Evolutionary conservation across 2,797 vertebrate species (phyloP), one percentile per base, ranked within the genome.

Genomic region (Sandelia bainsii): DNA sequence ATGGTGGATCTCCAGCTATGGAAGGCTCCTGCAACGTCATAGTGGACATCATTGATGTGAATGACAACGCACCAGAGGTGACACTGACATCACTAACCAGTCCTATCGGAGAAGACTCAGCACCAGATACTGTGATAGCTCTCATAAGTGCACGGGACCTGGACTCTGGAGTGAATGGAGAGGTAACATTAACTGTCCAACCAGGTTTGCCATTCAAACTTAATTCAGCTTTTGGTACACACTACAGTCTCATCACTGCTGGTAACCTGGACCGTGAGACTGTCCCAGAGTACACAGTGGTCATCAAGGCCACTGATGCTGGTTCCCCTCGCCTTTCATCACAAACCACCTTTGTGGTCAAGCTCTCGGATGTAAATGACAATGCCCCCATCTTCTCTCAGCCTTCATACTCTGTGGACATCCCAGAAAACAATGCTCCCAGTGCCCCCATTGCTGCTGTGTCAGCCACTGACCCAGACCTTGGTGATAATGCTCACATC

Each of bases 341-440:
- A 2, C 94, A 87, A 1, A 94, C 94, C 61, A 96, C 89, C 0
- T 93, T 99, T 86, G 90, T 92, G 23, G 95, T 99, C 59, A 95
- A 95, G 73, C 92, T 99, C 50, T 97, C 96, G 45, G 98, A 99
- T 57, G 96, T 98, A 11, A 99, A 99, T 72, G 98, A 99, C 92
- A 99, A 99, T 1, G 87, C 96, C 6, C 98, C 98, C 3, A 78
- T 52, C 54, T 99, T 99, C 89, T 95, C 93, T 5, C 97, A 98
- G 90, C 85, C 91, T 39, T 96, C 94, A 75, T 99, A 99, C 67
- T 96, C 95, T 0, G 96, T 97, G 69, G 97, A 97, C 69, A 88
- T 99, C 51, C 83, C 82, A 0, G 98, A 99, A 90, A 99, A 98
- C 88, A 96, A 96, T 60, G 91, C 93, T 3, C 95, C 95, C 0